Conservation (phyloP, 2,797 vertebrate genomes). For the Perdix hodgsoniae region DNA sequence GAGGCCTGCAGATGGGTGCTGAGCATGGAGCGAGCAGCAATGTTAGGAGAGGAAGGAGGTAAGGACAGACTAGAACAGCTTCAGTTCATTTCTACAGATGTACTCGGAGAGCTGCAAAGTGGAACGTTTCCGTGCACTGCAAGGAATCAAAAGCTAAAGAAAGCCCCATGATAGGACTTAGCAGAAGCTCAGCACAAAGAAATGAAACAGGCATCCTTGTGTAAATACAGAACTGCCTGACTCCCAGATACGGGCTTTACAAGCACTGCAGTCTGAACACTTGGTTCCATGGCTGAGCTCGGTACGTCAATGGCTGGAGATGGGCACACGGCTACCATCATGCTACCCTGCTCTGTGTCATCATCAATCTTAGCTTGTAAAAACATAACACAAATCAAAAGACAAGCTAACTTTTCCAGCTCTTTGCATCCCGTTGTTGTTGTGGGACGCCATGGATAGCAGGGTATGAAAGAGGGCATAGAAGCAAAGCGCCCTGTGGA, state of each 20-base stretch:
- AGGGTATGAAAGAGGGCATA: conserved; percentile 36
- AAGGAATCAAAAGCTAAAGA: conserved; percentile 13
- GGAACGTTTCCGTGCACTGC: background rate
- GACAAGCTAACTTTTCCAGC: background rate
- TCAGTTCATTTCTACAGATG: conserved; percentile 22
- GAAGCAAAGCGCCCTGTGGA: background rate
- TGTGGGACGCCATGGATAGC: background rate
- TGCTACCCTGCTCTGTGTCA: background rate
- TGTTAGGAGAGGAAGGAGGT: background rate
- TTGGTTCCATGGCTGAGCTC: background rate
- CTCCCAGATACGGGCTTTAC: background rate
- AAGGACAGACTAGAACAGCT: conserved; percentile 4
- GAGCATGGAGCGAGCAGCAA: background rate
- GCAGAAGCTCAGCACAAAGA: conserved; percentile 19
- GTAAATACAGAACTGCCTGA: background rate
- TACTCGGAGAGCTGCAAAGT: background rate
- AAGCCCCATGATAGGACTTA: conserved; percentile 30
- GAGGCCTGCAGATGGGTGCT: fast-evolving
- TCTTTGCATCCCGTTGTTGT: conserved; percentile 17
- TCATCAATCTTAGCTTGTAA: background rate
- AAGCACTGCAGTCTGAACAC: background rate
- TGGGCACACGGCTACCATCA: background rate
- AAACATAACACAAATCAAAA: background rate
- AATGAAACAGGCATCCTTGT: background rate
- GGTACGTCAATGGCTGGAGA: background rate